Evolutionary conservation across 2,113 vertebrate species (phyloP).

Genomic region (Phrynosoma platyrhinos): DNA sequence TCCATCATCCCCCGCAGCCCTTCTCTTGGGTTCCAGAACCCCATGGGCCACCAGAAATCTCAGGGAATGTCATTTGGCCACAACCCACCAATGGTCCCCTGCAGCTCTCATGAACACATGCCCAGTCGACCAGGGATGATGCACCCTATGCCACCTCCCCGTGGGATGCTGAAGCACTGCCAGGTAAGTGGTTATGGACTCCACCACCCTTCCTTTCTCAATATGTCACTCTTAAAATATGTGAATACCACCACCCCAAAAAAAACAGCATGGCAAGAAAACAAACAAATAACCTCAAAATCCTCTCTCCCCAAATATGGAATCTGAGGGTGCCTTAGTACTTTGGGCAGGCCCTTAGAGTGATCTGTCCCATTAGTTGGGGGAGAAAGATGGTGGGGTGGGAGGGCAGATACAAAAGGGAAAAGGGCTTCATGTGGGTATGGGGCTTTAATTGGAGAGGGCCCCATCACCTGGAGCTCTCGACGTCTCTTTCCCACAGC

Average conservation of each 20-base stretch:
- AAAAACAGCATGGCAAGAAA: not conserved
- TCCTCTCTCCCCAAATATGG: not conserved
- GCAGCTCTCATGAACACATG: constrained; percentile 80
- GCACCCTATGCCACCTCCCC: constrained; percentile 77
- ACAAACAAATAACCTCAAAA: not conserved
- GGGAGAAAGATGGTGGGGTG: not conserved
- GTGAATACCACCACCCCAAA: too few species aligned
- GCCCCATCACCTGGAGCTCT: constrained; percentile 36
- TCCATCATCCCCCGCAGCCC: constrained; percentile 78
- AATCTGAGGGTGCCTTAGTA: not conserved
- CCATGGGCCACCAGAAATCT: constrained; percentile 86
- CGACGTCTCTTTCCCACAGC: constrained; percentile 65
- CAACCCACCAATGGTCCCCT: constrained; percentile 63
- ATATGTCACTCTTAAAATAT: not conserved
- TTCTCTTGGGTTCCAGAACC: constrained; percentile 87
- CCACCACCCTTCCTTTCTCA: constrained; percentile 9
- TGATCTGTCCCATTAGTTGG: not conserved
- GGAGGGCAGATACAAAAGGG: not conserved
- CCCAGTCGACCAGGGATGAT: constrained; percentile 68
- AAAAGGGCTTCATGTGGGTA: not conserved
- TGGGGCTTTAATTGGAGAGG: not conserved
- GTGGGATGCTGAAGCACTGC: constrained; percentile 83
- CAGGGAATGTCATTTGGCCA: constrained; percentile 82
- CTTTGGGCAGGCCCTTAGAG: not conserved
- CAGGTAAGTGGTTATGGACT: constrained; percentile 79